These are phyloP conservation scores for Hydropsyche betteni DNA, from an alignment of 2,888 invertebrate genomes.

Conservation along the genomic window DNA sequence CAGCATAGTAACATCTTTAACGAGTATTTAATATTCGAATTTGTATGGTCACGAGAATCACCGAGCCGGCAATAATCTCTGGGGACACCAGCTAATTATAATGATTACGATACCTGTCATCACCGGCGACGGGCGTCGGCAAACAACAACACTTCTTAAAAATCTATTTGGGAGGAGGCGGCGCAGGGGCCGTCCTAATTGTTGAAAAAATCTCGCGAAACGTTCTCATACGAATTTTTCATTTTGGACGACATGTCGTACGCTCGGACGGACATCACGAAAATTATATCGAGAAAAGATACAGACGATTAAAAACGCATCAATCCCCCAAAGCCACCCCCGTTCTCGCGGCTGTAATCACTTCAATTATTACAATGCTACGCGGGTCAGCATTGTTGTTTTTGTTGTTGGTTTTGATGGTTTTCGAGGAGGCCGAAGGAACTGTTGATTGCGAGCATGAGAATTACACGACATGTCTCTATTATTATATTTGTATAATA, in stretches of 20 bases:
- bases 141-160: constrained; percentile 37
- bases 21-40: constrained; percentile 39
- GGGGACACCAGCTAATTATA: constrained; percentile 49
- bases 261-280: neutral
- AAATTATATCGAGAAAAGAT: neutral
- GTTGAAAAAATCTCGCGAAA: constrained; percentile 35
- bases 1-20: constrained; percentile 18
- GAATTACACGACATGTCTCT: constrained; percentile 10
- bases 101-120: constrained; percentile 50
- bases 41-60: constrained; percentile 31
- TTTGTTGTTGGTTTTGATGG: constrained; percentile 1
- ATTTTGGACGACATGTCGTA: too few relatives aligned
- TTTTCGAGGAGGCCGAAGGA: neutral
- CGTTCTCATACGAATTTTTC: neutral
- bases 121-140: constrained; percentile 25
- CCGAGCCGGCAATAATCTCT: constrained; percentile 42
- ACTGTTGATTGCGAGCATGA: constrained; percentile 8
- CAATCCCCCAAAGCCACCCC: neutral
- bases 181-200: constrained; percentile 35
- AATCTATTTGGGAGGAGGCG: constrained; percentile 40
- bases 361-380: neutral
- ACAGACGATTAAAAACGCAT: constrained; percentile 17
- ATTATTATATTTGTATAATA: constrained; percentile 31
- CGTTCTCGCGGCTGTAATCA: constrained; percentile 6
- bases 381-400: neutral